Evolutionary conservation across 2,888 invertebrate species (phyloP), one percentile per base, ranked within the genome.

Genomic region (Epinotia demarniana): DNA sequence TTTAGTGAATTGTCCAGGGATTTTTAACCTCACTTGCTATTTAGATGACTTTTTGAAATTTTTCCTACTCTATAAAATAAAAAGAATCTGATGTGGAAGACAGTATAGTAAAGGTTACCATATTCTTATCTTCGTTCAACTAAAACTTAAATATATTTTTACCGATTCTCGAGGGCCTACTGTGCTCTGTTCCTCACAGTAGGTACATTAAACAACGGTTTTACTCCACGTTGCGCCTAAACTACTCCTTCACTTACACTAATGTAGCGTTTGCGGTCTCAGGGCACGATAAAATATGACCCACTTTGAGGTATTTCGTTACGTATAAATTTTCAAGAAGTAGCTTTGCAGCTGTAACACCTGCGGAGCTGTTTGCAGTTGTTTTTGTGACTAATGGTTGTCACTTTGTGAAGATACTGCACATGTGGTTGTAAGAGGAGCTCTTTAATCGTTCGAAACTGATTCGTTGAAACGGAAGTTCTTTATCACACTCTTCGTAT

Each of bases 141-240:
- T 49, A 49, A 49, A 49, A 6, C 49, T 49, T 18, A 0, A 19
- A 57, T 57, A 57, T 57, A 23, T 57, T 57, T 11, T 57, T 57
- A 8, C 11, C 39, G 3, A 16, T 27, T 49, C 49, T n/a, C 55
- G 13, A 9, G 18, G 49, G 49, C 62, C 49, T 5, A 23, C 43
- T 62, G 53, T n/a, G 4, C 49, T 12, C 49, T 57, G 74, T 77
- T 76, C 72, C 73, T 80, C 71, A 67, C 81, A 78, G 80, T 78
- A 82, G 78, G 80, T 78, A 82, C 82, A 84, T 83, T 84, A 78
- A 82, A 80, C 83, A 79, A 79, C 79, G 81, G 79, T 79, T 39
- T 8, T 79, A 79, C 80, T 80, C 74, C 68, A 71, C 68, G 77
- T 77, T 79, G 77, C 78, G 78, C 69, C 72, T 77, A 80, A 82